phyloP scores from a whole-genome alignment of 2,797 vertebrate genomes.

The Orestias chungarensis region DNA sequence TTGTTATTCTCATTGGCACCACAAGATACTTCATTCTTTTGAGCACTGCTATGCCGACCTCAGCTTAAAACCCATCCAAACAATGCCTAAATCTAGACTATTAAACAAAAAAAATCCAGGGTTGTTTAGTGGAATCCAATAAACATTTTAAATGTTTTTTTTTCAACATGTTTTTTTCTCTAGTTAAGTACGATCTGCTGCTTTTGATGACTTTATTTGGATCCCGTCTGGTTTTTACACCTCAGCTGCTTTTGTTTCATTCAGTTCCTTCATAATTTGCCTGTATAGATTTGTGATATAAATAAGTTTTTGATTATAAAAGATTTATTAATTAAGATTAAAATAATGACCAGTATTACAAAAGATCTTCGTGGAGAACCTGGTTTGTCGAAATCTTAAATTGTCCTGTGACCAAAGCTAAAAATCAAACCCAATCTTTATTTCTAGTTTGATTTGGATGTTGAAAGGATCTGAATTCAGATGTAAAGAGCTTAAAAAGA shows the following conservation, averaged over 20 bases:
- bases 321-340: background rate
- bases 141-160: background rate
- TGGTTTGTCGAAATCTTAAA: slow-evolving; percentile 19
- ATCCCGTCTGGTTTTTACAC: background rate
- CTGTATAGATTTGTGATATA: background rate
- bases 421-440: slow-evolving; percentile 27
- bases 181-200: background rate
- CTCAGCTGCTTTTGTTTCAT: background rate
- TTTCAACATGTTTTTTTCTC: background rate
- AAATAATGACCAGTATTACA: background rate
- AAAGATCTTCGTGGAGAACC: background rate
- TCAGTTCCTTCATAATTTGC: background rate
- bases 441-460: slow-evolving; percentile 29
- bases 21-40: background rate
- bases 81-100: background rate
- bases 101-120: background rate
- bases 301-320: background rate
- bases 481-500: slow-evolving; percentile 50
- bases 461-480: slow-evolving; percentile 62
- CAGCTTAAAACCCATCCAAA: background rate
- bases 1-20: background rate
- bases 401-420: slow-evolving; percentile 17
- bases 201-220: too few relatives aligned
- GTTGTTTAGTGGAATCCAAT: too few relatives aligned
- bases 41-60: background rate